A percentile compares a stretch with the other conserved stretches of the same genome.
Conservation (phyloP, 2,113 vertebrate genomes). For the Podarcis cretensis region DNA sequence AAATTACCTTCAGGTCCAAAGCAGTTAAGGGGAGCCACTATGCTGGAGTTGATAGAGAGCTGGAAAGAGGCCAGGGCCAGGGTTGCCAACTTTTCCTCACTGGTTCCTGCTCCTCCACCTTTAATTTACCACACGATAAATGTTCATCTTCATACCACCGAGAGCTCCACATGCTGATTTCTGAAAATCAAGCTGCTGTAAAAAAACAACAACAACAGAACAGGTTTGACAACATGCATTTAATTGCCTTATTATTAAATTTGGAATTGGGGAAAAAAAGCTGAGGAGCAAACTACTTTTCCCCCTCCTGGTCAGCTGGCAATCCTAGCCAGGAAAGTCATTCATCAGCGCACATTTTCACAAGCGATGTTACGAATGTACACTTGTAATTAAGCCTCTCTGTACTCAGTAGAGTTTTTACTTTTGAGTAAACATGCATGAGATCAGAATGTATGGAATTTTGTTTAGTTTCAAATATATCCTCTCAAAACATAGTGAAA, state of each 20-base stretch:
- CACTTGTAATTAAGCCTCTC: not conserved
- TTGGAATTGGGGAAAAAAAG: no score
- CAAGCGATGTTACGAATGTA: not conserved
- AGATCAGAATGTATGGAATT: not conserved
- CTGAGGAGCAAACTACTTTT: not conserved
- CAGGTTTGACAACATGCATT: not conserved
- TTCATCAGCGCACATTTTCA: not conserved
- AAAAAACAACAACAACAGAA: not conserved
- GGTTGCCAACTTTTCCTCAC: not conserved
- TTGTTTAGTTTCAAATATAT: not conserved
- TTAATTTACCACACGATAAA: not conserved
- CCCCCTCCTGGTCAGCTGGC: not conserved
- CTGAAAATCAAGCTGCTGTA: not conserved
- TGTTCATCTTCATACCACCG: not conserved
- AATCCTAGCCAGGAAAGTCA: not conserved
- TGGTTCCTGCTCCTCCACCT: not conserved
- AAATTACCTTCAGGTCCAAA: slow-evolving; percentile 29
- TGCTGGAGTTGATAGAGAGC: not conserved
- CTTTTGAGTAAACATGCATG: not conserved
- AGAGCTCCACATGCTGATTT: not conserved
- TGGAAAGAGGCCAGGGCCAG: slow-evolving; percentile 16
- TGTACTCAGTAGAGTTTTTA: not conserved
- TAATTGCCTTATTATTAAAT: no score
- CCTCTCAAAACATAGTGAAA: not conserved
- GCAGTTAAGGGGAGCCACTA: not conserved